These are phyloP conservation scores for Odontocolon sp. DNA, from an alignment of 2,888 invertebrate species.

Conservation along the genomic window DNA sequence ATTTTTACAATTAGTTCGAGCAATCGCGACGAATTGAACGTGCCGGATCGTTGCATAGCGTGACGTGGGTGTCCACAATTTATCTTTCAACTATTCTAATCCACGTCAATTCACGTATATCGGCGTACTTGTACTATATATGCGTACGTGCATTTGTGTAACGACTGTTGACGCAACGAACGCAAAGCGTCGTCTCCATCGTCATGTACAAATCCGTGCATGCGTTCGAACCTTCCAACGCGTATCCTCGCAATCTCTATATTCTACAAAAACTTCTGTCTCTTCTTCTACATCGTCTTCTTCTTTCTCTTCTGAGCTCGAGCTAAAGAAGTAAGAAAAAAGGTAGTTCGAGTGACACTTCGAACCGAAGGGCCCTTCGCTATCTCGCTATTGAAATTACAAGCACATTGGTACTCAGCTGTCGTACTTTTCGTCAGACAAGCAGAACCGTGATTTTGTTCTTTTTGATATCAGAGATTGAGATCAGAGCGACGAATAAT, in stretches of 20 bases:
- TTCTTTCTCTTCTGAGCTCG: constrained; percentile 9
- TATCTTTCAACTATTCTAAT: constrained; percentile 28
- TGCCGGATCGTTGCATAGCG: constrained; percentile 12
- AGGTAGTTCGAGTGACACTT: constrained; percentile 40
- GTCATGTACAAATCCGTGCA: not conserved
- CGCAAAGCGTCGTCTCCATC: not conserved
- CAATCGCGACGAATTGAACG: constrained; percentile 15
- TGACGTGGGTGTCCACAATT: constrained; percentile 41
- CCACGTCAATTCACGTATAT: constrained; percentile 34
- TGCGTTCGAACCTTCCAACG: too few species aligned
- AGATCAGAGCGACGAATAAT: not conserved
- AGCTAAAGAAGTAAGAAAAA: not conserved
- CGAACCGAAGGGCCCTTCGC: constrained; percentile 30
- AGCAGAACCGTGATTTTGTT: constrained; percentile 18
- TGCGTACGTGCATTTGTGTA: constrained; percentile 3
- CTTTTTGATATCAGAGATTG: constrained; percentile 2
- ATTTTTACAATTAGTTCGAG: constrained; percentile 67
- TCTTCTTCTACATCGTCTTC: not conserved
- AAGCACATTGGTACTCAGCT: constrained; percentile 47
- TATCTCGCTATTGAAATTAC: constrained; percentile 50
- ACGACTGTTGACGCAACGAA: constrained; percentile 11
- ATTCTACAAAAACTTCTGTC: too few species aligned
- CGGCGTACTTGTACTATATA: constrained; percentile 4
- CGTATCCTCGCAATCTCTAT: too few species aligned
- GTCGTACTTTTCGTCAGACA: constrained; percentile 25